These are phyloP conservation scores for Bombycilla garrulus DNA, from an alignment of 2,113 vertebrate species.

Conservation along the genomic window DNA sequence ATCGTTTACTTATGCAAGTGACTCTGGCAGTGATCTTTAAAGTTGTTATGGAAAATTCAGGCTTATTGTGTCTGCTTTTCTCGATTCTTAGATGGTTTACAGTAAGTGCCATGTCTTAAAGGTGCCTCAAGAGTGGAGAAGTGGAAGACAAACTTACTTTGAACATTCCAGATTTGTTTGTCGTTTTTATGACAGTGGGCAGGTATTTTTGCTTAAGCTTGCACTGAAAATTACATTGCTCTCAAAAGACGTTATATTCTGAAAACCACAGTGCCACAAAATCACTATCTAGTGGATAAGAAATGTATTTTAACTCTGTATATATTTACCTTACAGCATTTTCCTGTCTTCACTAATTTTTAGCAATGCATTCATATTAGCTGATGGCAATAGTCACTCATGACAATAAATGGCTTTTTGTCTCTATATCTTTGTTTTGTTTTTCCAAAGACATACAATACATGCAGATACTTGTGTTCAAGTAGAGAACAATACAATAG, in stretches of 20 bases:
- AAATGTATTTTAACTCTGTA: conserved; percentile 84
- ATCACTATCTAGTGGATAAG: conserved; percentile 82
- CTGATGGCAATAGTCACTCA: conserved; percentile 75
- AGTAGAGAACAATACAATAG: conserved; percentile 64
- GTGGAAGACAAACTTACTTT: conserved; percentile 72
- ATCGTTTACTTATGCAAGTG: conserved; percentile 71
- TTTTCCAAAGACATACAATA: conserved; percentile 72
- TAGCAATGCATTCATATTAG: conserved; percentile 82
- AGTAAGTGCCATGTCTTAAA: conserved; percentile 68
- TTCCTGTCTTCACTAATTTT: conserved; percentile 82
- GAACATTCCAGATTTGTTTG: conserved; percentile 84
- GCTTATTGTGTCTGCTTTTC: conserved; percentile 67
- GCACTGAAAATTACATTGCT: conserved; percentile 83
- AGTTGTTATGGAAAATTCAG: conserved; percentile 42
- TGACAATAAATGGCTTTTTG: conserved; percentile 70
- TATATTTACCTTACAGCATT: conserved; percentile 84
- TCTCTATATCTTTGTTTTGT: conserved; percentile 73
- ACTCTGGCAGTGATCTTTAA: conserved; percentile 57
- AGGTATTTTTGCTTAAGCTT: conserved; percentile 83
- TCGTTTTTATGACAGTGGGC: conserved; percentile 66
- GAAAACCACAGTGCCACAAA: conserved; percentile 79
- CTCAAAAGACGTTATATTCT: conserved; percentile 71
- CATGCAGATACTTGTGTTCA: conserved; percentile 71
- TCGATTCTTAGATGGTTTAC: conserved; percentile 70
- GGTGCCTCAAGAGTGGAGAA: conserved; percentile 68